phyloP scores from a whole-genome alignment of 2,888 invertebrate genomes.

The Xylophagus ater region DNA sequence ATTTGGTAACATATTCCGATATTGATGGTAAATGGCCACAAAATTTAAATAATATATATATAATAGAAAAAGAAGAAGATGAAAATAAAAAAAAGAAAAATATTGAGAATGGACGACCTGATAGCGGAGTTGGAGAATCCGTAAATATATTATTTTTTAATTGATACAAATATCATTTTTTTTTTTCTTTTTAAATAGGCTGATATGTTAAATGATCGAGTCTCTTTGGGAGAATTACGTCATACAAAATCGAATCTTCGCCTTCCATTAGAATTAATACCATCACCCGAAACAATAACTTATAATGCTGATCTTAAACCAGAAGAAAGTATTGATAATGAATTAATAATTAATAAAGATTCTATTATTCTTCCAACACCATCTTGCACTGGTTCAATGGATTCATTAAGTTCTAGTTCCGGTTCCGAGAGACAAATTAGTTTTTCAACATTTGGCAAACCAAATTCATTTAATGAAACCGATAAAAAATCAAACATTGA shows the following conservation, averaged over 20 bases:
- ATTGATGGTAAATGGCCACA: constrained; percentile 18
- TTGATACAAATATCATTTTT: background rate
- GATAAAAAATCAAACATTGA: constrained; percentile 9
- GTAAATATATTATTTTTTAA: constrained; percentile 13
- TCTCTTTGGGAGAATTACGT: constrained; percentile 19
- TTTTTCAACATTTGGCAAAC: constrained; percentile 20
- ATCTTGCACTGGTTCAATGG: constrained; percentile 22
- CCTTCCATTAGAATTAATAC: constrained; percentile 18
- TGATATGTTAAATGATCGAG: constrained; percentile 19
- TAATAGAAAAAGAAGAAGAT: constrained; percentile 8
- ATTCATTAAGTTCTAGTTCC: constrained; percentile 21
- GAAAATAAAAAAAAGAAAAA: constrained; percentile 10
- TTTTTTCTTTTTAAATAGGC: constrained; percentile 16
- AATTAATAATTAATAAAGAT: background rate
- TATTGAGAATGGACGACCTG: constrained; percentile 16
- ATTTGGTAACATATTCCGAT: constrained; percentile 11
- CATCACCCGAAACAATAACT: constrained; percentile 1
- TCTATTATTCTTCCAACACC: constrained; percentile 17
- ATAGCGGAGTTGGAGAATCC: constrained; percentile 22
- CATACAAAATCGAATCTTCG: constrained; percentile 19
- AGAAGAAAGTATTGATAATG: constrained; percentile 9
- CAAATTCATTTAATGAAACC: constrained; percentile 3
- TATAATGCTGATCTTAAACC: background rate
- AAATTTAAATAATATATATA: constrained; percentile 12
- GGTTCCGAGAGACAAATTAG: constrained; percentile 17